Evolutionary conservation across 2,888 invertebrate genomes (phyloP).

Genomic region (Mystacides longicornis): DNA sequence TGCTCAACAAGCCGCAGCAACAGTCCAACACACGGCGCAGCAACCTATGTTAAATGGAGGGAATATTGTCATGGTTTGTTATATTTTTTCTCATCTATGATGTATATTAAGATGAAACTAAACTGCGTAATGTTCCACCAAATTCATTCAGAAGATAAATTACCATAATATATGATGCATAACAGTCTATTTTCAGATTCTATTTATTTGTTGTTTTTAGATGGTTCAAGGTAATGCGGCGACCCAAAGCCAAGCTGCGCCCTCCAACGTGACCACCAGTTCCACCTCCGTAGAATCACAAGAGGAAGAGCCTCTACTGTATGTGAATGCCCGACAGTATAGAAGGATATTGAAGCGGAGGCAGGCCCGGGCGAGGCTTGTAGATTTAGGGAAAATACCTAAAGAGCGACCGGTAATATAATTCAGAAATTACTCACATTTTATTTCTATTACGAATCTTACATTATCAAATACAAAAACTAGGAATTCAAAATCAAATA

Average conservation of each 20-base stretch:
- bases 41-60: constrained; percentile 56
- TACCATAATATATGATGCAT: too few relatives aligned
- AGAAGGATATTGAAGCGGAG: constrained; percentile 90
- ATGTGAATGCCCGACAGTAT: constrained; percentile 98
- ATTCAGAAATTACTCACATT: too few relatives aligned
- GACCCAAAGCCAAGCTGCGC: constrained; percentile 31
- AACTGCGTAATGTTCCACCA: too few relatives aligned
- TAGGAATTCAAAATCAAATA: too few relatives aligned
- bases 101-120: too few relatives aligned
- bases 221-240: constrained; percentile 38
- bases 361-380: constrained; percentile 89
- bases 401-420: constrained; percentile 80
- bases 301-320: constrained; percentile 94
- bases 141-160: too few relatives aligned
- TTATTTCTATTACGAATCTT: too few relatives aligned
- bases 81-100: too few relatives aligned
- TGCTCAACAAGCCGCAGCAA: constrained; percentile 36
- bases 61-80: constrained; percentile 68
- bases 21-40: constrained; percentile 42
- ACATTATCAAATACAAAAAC: too few relatives aligned
- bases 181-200: too few relatives aligned
- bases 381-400: constrained; percentile 91
- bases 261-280: constrained; percentile 33
- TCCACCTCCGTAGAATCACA: constrained; percentile 42
- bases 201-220: constrained; percentile 28